Conservation (phyloP, 2,113 vertebrate genomes). For the Bungarus multicinctus region DNA sequence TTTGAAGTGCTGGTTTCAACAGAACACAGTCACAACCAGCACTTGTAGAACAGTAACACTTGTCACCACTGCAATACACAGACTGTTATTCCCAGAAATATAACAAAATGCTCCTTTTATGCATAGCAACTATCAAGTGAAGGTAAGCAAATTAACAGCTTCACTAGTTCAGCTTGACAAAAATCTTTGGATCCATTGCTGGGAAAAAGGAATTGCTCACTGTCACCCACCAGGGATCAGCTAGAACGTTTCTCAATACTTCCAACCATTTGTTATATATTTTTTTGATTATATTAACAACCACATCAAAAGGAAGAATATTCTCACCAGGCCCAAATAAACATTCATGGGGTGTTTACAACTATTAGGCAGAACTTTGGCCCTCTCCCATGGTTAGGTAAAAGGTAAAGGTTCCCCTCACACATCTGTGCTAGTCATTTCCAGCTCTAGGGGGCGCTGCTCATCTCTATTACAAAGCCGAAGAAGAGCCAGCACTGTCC, state of each 20-base stretch:
- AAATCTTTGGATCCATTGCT: neutral
- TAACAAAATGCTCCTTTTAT: neutral
- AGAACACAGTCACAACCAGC: neutral
- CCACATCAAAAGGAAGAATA: neutral
- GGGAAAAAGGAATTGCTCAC: neutral
- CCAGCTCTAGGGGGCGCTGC: too few species aligned
- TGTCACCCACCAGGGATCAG: neutral
- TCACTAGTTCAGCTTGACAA: constrained; percentile 1
- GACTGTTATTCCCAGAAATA: neutral
- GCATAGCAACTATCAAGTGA: neutral
- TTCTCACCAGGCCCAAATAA: neutral
- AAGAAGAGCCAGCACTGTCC: too few species aligned
- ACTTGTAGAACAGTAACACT: neutral
- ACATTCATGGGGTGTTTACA: neutral
- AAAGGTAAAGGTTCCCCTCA: too few species aligned
- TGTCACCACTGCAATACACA: neutral
- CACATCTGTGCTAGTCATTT: too few species aligned
- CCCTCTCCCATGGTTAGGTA: neutral
- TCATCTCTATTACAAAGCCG: too few species aligned
- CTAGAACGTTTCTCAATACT: neutral
- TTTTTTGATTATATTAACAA: neutral
- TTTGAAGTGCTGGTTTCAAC: neutral
- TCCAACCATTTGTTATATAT: neutral
- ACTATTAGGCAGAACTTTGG: neutral
- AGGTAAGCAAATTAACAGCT: constrained; percentile 8